Base-by-base conservation (phyloP, 1,140 invertebrate species). In the Bombus turneri region DNA sequence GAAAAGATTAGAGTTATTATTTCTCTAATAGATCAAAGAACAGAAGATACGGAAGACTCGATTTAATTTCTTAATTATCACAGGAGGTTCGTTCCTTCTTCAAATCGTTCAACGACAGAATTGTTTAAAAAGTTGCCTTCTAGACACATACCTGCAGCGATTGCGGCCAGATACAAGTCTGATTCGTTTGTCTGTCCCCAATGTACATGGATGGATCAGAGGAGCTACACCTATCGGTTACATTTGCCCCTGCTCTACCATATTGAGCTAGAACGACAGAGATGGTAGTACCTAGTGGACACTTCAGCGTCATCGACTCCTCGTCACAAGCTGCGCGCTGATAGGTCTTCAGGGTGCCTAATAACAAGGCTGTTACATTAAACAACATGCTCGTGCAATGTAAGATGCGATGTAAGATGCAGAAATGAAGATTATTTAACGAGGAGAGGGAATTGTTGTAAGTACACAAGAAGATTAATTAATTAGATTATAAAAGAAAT, bases 311-410 rank as follows among this genome's bases (percentile, higher is more conserved):
- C 93, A 99, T 97, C 91, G 96, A 96, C 91, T 99, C 97, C 78
- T 98, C 97, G 93, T 99, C 98, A 94, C 98, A 99, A 6, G 97
- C 97, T 9, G 97, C 97, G 89, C 97, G 96, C 93, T 99, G 98
- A 95, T 98, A 98, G 79, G 98, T 98, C 91, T 97, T 96, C 86
- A 99, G 95, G 28, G 98, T 98, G 64, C 98, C 98, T 91, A 98
- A 97, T 87, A 99, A 96, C 80, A 98, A 96, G 92, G 98, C 98
- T 99, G 96, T 31, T 92, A 91, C 84, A 85, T 92, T 92, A 93
- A 93, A 72, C 92, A 85, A 22, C 47, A 9, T 15, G 22, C 28
- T 31, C 28, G 9, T 9, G 1, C 2, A 77, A 62, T 12, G 2
- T 15, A 37, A 10, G 34, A 22, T 74, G 6, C n/a, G n/a, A 31